Conservation (phyloP, 2,888 invertebrate species). For the Orthosia gracilis region DNA sequence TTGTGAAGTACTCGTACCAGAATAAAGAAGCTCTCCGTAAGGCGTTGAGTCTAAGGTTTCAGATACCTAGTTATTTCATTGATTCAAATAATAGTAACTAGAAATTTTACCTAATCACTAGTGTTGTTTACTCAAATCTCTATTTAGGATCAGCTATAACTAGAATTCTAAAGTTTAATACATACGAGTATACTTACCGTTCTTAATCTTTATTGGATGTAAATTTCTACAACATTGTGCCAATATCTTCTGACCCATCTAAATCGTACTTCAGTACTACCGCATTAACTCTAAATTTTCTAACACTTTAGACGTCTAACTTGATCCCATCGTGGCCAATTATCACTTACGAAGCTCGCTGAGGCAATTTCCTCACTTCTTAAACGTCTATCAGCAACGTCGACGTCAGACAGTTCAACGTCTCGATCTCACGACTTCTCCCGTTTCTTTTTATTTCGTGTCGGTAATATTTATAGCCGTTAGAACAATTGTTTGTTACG, state of each 20-base stretch:
- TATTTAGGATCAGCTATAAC: neutral
- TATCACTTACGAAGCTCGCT: slow-evolving; percentile 30
- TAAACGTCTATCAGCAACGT: slow-evolving; percentile 11
- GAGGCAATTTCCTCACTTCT: slow-evolving; percentile 35
- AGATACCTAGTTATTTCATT: neutral
- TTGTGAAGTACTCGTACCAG: no score
- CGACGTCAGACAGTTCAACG: neutral
- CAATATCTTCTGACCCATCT: neutral
- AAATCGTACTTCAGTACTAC: slow-evolving; percentile 5
- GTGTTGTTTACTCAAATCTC: slow-evolving; percentile 3
- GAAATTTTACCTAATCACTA: neutral
- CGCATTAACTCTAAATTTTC: no score
- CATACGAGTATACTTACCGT: neutral
- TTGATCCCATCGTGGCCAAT: slow-evolving; percentile 34
- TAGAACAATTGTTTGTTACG: neutral
- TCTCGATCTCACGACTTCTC: neutral
- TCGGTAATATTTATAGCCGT: slow-evolving; percentile 3
- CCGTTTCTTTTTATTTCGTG: slow-evolving; percentile 4
- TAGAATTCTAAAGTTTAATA: neutral
- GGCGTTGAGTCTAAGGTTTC: neutral
- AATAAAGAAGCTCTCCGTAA: neutral
- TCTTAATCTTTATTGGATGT: neutral
- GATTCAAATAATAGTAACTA: neutral
- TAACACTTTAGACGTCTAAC: neutral
- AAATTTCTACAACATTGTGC: neutral